phyloP scores from a whole-genome alignment of 2,888 invertebrate species.

The Merodon equestris region DNA sequence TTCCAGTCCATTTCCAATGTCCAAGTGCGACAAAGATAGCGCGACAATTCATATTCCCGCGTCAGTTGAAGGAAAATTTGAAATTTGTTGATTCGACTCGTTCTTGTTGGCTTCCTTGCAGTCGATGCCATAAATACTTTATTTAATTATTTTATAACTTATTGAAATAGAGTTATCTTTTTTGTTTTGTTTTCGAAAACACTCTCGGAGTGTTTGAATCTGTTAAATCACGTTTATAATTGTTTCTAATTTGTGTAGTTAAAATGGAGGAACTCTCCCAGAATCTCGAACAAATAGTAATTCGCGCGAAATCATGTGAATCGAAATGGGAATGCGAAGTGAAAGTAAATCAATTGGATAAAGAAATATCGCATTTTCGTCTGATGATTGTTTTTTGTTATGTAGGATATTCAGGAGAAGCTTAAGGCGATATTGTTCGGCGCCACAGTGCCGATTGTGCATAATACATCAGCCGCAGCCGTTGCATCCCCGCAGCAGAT shows the following conservation, averaged over 20 bases:
- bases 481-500: slow-evolving; percentile 74
- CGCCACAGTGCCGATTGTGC: background rate
- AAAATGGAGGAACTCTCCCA: slow-evolving; percentile 57
- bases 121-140: slow-evolving; percentile 11
- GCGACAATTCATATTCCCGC: slow-evolving; percentile 47
- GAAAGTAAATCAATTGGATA: too few species aligned
- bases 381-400: background rate
- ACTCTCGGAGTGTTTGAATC: too few species aligned
- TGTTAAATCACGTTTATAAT: background rate
- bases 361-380: slow-evolving; percentile 3
- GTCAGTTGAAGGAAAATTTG: slow-evolving; percentile 62
- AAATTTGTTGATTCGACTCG: slow-evolving; percentile 47
- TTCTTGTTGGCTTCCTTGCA: slow-evolving; percentile 21
- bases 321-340: slow-evolving; percentile 24
- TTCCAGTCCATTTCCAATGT: slow-evolving; percentile 27
- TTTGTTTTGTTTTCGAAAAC: background rate
- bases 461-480: background rate
- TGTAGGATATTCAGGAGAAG: slow-evolving; percentile 36
- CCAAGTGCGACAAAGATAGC: slow-evolving; percentile 21
- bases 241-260: slow-evolving; percentile 7
- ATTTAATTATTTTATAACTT: too few species aligned
- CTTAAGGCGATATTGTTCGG: slow-evolving; percentile 45
- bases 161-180: too few species aligned
- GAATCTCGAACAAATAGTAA: slow-evolving; percentile 43
- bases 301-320: slow-evolving; percentile 37